phyloP scores from a whole-genome alignment of 1,140 invertebrate species.

The Psilanteris sp. region DNA sequence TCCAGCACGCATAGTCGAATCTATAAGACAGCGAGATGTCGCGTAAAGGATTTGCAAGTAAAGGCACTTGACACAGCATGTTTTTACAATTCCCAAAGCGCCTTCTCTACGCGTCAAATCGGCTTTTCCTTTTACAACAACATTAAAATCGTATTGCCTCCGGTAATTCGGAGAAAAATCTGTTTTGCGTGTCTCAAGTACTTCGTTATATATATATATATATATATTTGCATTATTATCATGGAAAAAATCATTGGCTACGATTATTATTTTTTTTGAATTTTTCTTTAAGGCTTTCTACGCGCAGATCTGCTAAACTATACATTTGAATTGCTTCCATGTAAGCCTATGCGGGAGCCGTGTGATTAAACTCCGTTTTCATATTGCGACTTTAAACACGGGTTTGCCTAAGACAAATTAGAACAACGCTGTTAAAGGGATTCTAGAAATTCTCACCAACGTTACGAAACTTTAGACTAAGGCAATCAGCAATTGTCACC shows the following conservation, averaged over 20 bases:
- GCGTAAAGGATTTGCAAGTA: slow-evolving; percentile 17
- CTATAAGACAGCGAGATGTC: slow-evolving; percentile 18
- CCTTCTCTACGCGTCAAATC: slow-evolving; percentile 13
- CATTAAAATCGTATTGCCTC: slow-evolving; percentile 9
- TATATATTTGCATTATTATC: too few relatives aligned
- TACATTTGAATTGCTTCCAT: slow-evolving; percentile 9
- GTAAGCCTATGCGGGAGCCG: background rate
- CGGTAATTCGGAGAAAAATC: too few relatives aligned
- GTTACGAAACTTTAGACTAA: slow-evolving; percentile 47
- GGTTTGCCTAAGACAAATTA: slow-evolving; percentile 52
- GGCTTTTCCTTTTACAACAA: slow-evolving; percentile 14
- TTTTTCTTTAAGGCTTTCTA: too few relatives aligned
- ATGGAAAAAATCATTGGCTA: too few relatives aligned
- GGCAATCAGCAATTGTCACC: slow-evolving; percentile 44
- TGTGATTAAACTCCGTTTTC: slow-evolving; percentile 22
- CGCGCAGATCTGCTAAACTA: too few relatives aligned
- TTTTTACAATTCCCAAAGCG: slow-evolving; percentile 12
- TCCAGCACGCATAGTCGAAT: slow-evolving; percentile 4
- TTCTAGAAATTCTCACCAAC: slow-evolving; percentile 31
- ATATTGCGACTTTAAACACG: slow-evolving; percentile 40
- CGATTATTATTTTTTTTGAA: too few relatives aligned
- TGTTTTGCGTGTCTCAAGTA: too few relatives aligned
- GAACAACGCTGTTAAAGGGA: slow-evolving; percentile 32
- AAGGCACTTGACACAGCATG: slow-evolving; percentile 25
- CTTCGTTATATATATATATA: too few relatives aligned